These are phyloP conservation scores for Polypterus senegalus DNA, from an alignment of 2,113 vertebrate species.

Conservation along the genomic window DNA sequence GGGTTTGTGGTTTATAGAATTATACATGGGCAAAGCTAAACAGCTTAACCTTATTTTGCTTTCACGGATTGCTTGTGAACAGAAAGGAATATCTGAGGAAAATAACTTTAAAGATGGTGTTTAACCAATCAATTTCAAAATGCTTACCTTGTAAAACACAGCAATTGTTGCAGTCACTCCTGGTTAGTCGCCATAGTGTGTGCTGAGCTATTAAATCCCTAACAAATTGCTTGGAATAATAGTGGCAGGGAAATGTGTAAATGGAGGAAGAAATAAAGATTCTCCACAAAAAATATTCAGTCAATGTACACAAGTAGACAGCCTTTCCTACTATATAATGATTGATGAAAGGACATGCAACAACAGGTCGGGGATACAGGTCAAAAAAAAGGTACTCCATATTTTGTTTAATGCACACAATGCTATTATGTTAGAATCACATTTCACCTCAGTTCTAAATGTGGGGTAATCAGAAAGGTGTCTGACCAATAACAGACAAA, in stretches of 20 bases:
- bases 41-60: constrained; percentile 34
- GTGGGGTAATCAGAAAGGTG: too few relatives aligned
- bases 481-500: too few relatives aligned
- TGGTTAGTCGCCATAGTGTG: constrained; percentile 39
- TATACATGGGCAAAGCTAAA: constrained; percentile 48
- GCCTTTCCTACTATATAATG: too few relatives aligned
- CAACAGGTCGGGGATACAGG: too few relatives aligned
- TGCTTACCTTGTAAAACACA: constrained; percentile 61
- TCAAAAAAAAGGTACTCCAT: too few relatives aligned
- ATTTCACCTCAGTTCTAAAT: too few relatives aligned
- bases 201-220: constrained; percentile 57
- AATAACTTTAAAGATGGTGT: constrained; percentile 60
- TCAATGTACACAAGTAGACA: too few relatives aligned
- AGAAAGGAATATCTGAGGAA: constrained; percentile 29
- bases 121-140: constrained; percentile 79
- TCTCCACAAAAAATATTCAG: constrained; percentile 18
- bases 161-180: constrained; percentile 35
- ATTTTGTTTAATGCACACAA: too few relatives aligned
- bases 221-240: constrained; percentile 54
- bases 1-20: constrained; percentile 48
- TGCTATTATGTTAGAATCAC: too few relatives aligned
- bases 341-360: too few relatives aligned
- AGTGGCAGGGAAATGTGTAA: constrained; percentile 60
- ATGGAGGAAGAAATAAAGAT: constrained; percentile 60
- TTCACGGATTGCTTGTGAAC: constrained; percentile 26